Base-by-base conservation (phyloP, 2,888 invertebrate genomes). In the Tricholauxania praeusta region DNA sequence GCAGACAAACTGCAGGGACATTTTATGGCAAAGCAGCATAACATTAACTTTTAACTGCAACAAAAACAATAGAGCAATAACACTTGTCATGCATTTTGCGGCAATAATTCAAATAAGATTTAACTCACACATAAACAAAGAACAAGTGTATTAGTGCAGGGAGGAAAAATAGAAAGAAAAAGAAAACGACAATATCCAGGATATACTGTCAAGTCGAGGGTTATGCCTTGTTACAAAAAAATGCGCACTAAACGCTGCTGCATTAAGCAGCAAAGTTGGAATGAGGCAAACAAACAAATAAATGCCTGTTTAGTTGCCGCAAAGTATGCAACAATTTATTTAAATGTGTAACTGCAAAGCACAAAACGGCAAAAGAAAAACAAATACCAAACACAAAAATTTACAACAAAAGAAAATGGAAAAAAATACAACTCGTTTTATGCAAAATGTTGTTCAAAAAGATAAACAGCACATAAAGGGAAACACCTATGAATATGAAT, bases 101-200 rank as follows among this genome's bases (percentile, higher is more conserved):
- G 81, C 79, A 83, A 84, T 84, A 84, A 84, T 82, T 84, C 83
- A 84, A 84, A 83, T 80, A 82, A 84, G 83, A 83, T 84, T 84
- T 84, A 82, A 81, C 79, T 79, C 78, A 64, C 72, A 39, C 68
- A 39, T 39, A 71, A 59, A 32, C 48, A 71, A 17, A 19, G 63
- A n/a, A 28, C 19, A 22, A 64, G 60, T 49, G 17, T 39, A 64
- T 67, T 52, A 22, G 15, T 60, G 60, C 60, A 60, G 39, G 39
- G 39, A 39, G 7, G 10, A 39, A 28, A 28, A 28, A 28, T 0
- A 28, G 4, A 28, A 4, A 28, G 28, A 39, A 39, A 39, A 7
- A 1, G 39, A 39, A 39, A 39, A 39, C 39, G 10, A 10, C 10
- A 10, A 39, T 39, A 39, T 10, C 5, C 7, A 39, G 39, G 39